Evolutionary conservation across 2,797 vertebrate species (phyloP).

Genomic region (Eurystomus glaucurus): DNA sequence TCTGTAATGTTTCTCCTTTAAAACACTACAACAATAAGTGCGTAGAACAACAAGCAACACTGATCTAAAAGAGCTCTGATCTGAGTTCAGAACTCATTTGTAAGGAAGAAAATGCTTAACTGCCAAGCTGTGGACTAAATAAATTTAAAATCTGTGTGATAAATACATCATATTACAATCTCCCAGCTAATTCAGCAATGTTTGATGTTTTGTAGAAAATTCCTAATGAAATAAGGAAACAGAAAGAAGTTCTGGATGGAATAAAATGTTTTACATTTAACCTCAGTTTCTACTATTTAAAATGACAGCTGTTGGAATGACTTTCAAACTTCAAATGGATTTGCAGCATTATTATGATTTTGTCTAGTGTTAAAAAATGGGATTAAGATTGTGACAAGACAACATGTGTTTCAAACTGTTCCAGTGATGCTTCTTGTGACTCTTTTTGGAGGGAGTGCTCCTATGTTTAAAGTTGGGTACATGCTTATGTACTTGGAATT

Average conservation of each 20-base stretch:
- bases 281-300: not conserved
- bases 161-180: not conserved
- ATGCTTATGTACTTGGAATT: not conserved
- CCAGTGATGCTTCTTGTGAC: not conserved
- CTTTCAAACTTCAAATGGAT: not conserved
- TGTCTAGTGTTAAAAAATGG: not conserved
- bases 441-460: not conserved
- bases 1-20: not conserved
- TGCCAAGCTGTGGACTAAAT: not conserved
- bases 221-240: not conserved
- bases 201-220: not conserved
- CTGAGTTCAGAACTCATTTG: not conserved
- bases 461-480: not conserved
- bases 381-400: not conserved
- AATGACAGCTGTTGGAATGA: not conserved
- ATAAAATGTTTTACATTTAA: not conserved
- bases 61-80: not conserved
- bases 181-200: not conserved
- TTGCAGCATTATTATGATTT: not conserved
- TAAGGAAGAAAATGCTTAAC: not conserved
- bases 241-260: not conserved
- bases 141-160: not conserved
- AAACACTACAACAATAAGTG: not conserved
- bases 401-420: not conserved
- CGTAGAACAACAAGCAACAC: not conserved